Evolutionary conservation across 2,113 vertebrate genomes (phyloP).

Genomic region (Pyxicephalus adspersus): DNA sequence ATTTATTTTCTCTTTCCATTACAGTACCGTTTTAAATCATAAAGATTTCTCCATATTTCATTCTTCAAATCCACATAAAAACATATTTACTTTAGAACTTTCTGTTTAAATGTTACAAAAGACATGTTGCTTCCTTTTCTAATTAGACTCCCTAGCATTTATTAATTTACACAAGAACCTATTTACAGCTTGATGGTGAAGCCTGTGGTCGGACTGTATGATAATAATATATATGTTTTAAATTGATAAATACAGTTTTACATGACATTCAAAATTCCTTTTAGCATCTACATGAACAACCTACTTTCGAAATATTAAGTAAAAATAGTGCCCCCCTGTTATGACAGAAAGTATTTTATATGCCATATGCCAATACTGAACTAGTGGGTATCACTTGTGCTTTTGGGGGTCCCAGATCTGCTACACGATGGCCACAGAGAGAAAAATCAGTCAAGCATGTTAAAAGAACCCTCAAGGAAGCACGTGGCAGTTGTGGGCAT

Average conservation of each 20-base stretch:
- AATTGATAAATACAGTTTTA: constrained; percentile 28
- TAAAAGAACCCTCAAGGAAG: constrained; percentile 33
- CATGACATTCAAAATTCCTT: constrained; percentile 14
- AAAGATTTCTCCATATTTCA: neutral
- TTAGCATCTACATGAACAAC: constrained; percentile 23
- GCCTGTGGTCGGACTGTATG: constrained; percentile 38
- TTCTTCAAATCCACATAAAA: neutral
- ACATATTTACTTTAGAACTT: constrained; percentile 15
- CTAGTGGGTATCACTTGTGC: constrained; percentile 44
- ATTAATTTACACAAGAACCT: constrained; percentile 52
- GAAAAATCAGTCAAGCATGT: neutral
- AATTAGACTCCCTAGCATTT: constrained; percentile 34
- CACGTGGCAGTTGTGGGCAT: constrained; percentile 31
- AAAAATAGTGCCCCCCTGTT: neutral
- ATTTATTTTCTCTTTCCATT: neutral
- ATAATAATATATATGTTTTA: neutral
- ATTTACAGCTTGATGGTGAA: constrained; percentile 43
- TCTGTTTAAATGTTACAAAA: constrained; percentile 34
- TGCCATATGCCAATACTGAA: constrained; percentile 33
- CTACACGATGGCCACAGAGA: neutral
- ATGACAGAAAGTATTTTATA: constrained; percentile 13
- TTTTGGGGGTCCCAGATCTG: constrained; percentile 13
- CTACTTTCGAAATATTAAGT: constrained; percentile 23
- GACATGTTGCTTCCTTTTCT: neutral
- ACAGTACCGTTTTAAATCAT: neutral